phyloP scores from a whole-genome alignment of 2,888 invertebrate species.

The Tetranychus piercei region DNA sequence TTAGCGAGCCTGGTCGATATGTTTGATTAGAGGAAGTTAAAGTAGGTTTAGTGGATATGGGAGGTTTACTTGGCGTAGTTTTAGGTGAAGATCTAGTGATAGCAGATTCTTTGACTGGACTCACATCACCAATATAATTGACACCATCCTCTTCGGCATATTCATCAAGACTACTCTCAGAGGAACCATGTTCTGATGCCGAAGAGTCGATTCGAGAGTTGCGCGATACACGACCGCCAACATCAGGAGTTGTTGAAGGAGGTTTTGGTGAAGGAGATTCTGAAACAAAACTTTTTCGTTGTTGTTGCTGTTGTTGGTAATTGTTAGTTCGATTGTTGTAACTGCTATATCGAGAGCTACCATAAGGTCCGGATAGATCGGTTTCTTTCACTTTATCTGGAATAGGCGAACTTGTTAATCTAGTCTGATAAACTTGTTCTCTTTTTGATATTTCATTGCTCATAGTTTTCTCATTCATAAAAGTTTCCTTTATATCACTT shows the following conservation, averaged over 20 bases:
- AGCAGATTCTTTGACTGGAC: neutral
- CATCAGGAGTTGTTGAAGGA: slow-evolving; percentile 10
- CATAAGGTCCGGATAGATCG: neutral
- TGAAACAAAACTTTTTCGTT: no score
- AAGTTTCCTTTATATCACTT: neutral
- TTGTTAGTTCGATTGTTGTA: neutral
- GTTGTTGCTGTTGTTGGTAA: neutral
- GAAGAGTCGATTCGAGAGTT: slow-evolving; percentile 23
- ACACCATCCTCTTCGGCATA: slow-evolving; percentile 22
- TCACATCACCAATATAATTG: slow-evolving; percentile 3
- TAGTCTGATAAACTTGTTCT: neutral
- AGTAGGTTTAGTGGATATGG: neutral
- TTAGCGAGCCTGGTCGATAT: neutral
- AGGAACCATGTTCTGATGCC: slow-evolving; percentile 20
- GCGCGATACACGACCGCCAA: slow-evolving; percentile 21
- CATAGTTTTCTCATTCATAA: no score
- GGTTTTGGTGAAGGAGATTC: slow-evolving; percentile 5
- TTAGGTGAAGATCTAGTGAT: neutral
- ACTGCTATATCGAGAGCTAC: neutral
- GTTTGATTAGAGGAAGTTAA: neutral
- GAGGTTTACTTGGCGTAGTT: neutral
- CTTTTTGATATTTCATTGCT: neutral
- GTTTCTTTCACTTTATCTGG: neutral
- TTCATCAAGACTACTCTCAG: slow-evolving; percentile 23
- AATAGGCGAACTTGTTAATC: neutral